Evolutionary conservation across 2,888 invertebrate species (phyloP).

Genomic region (Troides helena): DNA sequence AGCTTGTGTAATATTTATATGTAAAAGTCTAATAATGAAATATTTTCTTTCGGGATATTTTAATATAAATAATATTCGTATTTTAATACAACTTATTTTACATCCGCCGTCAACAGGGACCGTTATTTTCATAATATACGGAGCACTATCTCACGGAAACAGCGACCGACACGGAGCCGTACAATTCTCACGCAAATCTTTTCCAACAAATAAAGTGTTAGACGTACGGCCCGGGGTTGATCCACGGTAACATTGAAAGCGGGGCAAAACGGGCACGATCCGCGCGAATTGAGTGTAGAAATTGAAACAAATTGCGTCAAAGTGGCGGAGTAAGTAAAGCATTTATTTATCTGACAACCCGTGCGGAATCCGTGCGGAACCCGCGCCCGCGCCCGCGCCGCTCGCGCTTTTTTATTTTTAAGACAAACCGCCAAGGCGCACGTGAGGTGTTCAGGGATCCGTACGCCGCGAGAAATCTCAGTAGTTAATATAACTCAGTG

Average conservation of each 20-base stretch:
- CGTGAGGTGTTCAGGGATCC: constrained; percentile 5
- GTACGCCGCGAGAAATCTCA: neutral
- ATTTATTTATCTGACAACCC: constrained; percentile 36
- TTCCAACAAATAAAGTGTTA: constrained; percentile 27
- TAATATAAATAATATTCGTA: neutral
- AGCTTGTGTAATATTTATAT: no score
- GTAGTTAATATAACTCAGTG: neutral
- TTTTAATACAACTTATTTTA: neutral
- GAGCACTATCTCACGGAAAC: constrained; percentile 15
- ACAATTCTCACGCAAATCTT: constrained; percentile 30
- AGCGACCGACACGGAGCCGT: constrained; percentile 10
- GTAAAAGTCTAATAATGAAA: no score
- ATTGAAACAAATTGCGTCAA: constrained; percentile 58
- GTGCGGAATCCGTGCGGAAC: constrained; percentile 29
- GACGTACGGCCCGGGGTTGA: constrained; percentile 25
- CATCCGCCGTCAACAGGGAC: neutral
- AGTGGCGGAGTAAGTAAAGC: constrained; percentile 40
- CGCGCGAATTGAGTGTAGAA: constrained; percentile 40
- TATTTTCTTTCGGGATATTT: neutral
- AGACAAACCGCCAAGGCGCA: neutral
- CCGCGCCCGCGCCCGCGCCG: neutral
- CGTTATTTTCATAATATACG: constrained; percentile 17
- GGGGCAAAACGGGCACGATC: constrained; percentile 33
- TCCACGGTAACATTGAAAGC: constrained; percentile 22
- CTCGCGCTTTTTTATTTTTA: constrained; percentile 23